Conservation (phyloP, 2,113 vertebrate genomes). For the Corvus moneduloides region DNA sequence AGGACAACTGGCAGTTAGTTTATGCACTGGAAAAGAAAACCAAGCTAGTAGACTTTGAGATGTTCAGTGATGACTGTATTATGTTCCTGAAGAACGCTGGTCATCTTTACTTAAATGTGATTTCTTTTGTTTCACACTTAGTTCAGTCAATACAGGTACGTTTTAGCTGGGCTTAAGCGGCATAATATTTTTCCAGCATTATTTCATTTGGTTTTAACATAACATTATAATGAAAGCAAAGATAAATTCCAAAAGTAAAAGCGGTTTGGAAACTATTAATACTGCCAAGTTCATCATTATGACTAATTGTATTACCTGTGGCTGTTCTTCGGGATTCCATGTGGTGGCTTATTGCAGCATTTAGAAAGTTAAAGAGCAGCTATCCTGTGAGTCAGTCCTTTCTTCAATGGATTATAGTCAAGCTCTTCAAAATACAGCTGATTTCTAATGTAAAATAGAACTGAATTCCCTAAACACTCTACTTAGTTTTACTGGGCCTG, state of each 20-base stretch:
- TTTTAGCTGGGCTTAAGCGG: not conserved
- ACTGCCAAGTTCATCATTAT: not conserved
- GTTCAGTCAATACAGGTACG: slow-evolving; percentile 81
- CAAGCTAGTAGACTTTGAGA: slow-evolving; percentile 87
- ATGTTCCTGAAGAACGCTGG: slow-evolving; percentile 74
- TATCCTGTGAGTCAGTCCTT: not conserved
- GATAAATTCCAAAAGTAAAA: not conserved
- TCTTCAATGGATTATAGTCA: not conserved
- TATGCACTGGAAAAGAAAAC: slow-evolving; percentile 75
- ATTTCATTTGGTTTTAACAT: not conserved
- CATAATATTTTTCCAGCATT: not conserved
- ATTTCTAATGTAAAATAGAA: not conserved
- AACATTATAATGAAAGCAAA: not conserved
- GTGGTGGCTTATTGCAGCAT: not conserved
- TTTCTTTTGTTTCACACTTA: slow-evolving; percentile 76
- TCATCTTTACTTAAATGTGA: slow-evolving; percentile 77
- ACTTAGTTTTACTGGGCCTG: not conserved
- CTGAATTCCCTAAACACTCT: not conserved
- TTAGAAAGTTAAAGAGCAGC: not conserved
- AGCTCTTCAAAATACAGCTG: not conserved
- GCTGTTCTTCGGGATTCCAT: not conserved
- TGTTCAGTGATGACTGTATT: slow-evolving; percentile 85
- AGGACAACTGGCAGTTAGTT: slow-evolving; percentile 82
- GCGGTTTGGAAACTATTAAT: not conserved
- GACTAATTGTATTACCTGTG: not conserved